Base-by-base conservation (phyloP, 2,888 invertebrate genomes). In the Chrysopilus asiliformis region DNA sequence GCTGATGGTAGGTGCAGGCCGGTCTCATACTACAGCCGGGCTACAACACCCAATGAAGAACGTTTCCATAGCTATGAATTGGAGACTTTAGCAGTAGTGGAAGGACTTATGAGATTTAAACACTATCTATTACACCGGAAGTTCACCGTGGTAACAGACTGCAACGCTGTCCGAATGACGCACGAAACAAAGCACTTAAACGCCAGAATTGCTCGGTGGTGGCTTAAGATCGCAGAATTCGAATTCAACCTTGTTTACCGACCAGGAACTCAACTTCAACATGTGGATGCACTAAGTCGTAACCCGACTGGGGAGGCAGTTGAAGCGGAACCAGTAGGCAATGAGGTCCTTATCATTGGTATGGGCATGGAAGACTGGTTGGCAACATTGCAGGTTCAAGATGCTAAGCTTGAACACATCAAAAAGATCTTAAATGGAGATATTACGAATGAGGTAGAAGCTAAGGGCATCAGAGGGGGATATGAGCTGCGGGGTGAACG, bases 371-470 rank as follows among this genome's bases (percentile, higher is more conserved):
- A 40, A 14, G 43, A 44, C 19, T 47, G 45, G 44, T 12, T 44
- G 3, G 8, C 40, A 4, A 38, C 43, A 1, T 39, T 45, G 36
- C 45, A 45, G 25, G 12, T 39, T 2, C 38, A 38, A 25, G 42
- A 43, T 26, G 19, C 39, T 15, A 13, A 26, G 9, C 17, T 43
- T 10, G n/a, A 9, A 4, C 15, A 41, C 16, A 35, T 29, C 14
- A 32, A 26, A 36, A 43, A 9, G 38, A 40, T 30, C 7, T 14
- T 12, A 4, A 39, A 10, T 12, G 39, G 13, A 43, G 41, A 30
- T 34, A 45, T 30, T 39, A 42, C n/a, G n/a, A n/a, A n/a, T n/a
- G n/a, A n/a, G n/a, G n/a, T n/a, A n/a, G n/a, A n/a, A n/a, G 4
- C 32, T 37, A n/a, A 37, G 32, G 17, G 20, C 10, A 15, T 14